These are phyloP conservation scores for Mechanitis mazaeus DNA, from an alignment of 2,888 invertebrate genomes.

Conservation along the genomic window DNA sequence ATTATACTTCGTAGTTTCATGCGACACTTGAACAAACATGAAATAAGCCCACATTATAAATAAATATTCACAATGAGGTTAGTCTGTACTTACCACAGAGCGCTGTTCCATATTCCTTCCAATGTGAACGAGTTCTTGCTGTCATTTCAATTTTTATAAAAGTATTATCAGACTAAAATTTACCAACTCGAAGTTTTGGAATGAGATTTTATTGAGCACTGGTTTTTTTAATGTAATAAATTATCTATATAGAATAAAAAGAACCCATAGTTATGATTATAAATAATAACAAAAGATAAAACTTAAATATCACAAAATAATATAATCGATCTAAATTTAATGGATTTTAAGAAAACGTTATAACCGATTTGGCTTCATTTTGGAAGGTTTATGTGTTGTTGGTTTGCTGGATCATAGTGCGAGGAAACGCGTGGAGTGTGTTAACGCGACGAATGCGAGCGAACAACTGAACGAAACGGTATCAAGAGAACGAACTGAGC, in stretches of 20 bases:
- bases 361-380: conserved; percentile 76
- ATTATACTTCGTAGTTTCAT: neutral
- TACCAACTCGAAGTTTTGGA: conserved; percentile 65
- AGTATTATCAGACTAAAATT: conserved; percentile 47
- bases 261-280: conserved; percentile 62
- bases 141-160: conserved; percentile 60
- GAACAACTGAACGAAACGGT: conserved; percentile 62
- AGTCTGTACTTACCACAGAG: conserved; percentile 72
- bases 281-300: conserved; percentile 67
- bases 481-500: conserved; percentile 61
- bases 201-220: conserved; percentile 76
- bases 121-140: conserved; percentile 74
- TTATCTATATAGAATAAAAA: conserved; percentile 62
- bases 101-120: conserved; percentile 77
- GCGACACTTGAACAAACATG: conserved; percentile 41
- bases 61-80: conserved; percentile 48
- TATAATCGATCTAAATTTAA: conserved; percentile 72
- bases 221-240: conserved; percentile 53
- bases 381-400: conserved; percentile 75
- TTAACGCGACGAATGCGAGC: conserved; percentile 62
- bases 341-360: conserved; percentile 68
- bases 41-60: conserved; percentile 36
- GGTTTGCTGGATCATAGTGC: conserved; percentile 70
- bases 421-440: conserved; percentile 59
- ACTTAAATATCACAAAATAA: conserved; percentile 75